These are phyloP conservation scores for Myotis myotis DNA, from an alignment of 2,797 vertebrate genomes.

Conservation along the genomic window DNA sequence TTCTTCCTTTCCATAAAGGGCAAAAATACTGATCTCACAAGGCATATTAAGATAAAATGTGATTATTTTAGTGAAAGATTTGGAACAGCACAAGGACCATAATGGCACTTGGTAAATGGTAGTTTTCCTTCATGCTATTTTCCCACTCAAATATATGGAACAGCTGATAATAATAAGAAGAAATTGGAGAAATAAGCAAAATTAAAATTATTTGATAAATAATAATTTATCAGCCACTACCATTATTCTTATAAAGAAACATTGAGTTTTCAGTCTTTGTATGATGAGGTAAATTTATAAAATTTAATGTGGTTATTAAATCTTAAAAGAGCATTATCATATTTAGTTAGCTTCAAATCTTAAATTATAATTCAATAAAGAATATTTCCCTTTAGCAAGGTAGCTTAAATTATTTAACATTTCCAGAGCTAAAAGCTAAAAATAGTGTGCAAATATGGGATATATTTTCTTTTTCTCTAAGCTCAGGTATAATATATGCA, in stretches of 20 bases:
- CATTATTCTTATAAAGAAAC: neutral
- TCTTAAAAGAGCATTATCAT: constrained; percentile 39
- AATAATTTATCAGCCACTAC: neutral
- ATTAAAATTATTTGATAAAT: neutral
- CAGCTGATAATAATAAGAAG: neutral
- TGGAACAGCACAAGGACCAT: neutral
- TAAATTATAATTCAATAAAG: constrained; percentile 48
- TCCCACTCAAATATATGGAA: neutral
- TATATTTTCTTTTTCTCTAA: constrained; percentile 69
- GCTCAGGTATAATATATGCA: constrained; percentile 61
- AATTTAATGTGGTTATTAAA: neutral
- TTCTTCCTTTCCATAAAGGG: neutral
- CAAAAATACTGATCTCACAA: neutral
- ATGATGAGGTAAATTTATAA: constrained; percentile 54
- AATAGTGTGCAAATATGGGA: neutral
- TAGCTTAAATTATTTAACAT: constrained; percentile 56
- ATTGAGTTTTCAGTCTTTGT: constrained; percentile 22
- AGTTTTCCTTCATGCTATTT: neutral
- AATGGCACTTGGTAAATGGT: neutral
- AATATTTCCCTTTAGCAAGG: constrained; percentile 51
- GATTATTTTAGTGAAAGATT: neutral
- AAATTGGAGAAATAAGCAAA: neutral
- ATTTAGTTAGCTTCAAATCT: neutral
- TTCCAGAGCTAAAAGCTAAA: constrained; percentile 59
- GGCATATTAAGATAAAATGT: neutral